phyloP scores from a whole-genome alignment of 2,888 invertebrate species.

The Cephus spinipes region DNA sequence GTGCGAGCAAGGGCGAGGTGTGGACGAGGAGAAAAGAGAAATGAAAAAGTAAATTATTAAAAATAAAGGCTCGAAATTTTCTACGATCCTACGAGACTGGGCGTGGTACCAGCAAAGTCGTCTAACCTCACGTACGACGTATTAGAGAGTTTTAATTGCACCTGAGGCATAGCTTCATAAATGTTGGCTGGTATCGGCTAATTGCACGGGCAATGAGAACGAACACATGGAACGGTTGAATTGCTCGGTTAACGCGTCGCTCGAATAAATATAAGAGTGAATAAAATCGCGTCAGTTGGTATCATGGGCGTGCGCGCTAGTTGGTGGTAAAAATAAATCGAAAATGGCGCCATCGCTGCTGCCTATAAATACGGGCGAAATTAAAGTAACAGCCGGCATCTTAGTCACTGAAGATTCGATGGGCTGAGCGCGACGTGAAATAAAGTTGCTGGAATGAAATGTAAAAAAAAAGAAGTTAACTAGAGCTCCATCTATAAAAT shows the following conservation, averaged over 20 bases:
- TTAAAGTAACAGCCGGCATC: background rate
- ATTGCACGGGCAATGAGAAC: background rate
- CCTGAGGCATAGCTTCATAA: background rate
- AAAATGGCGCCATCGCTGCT: background rate
- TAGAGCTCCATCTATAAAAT: background rate
- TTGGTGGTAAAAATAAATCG: background rate
- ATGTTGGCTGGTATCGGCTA: background rate
- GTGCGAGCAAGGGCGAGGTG: background rate
- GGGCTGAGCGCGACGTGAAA: background rate
- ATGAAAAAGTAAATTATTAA: background rate
- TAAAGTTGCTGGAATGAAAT: background rate
- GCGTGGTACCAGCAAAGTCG: background rate
- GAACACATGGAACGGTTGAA: background rate
- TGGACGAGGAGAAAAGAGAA: too few relatives aligned
- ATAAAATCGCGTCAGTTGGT: background rate
- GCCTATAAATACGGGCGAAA: background rate
- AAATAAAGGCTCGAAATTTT: background rate
- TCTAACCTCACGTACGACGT: background rate
- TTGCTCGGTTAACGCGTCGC: background rate
- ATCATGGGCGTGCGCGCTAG: background rate
- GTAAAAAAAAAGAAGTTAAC: background rate
- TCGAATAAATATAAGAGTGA: background rate
- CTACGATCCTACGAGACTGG: background rate
- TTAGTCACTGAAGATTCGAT: background rate
- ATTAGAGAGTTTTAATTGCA: background rate